A percentile compares a stretch with the other conserved stretches of the same genome.
Evolutionary conservation across 2,113 vertebrate species (phyloP).

Genomic region (Gracilinanus agilis): DNA sequence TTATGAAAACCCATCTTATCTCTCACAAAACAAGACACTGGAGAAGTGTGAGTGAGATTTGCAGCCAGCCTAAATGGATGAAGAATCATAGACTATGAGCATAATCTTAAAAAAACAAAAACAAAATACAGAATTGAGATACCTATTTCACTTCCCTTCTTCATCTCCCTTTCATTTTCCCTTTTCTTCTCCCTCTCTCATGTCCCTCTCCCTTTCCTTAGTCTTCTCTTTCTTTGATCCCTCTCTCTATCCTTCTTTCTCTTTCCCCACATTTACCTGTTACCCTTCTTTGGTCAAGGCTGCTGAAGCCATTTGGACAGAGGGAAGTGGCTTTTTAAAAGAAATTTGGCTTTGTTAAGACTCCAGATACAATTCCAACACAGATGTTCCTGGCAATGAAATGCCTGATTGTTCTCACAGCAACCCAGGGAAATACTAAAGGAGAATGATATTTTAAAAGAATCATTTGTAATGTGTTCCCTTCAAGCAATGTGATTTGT

Average conservation of each 20-base stretch:
- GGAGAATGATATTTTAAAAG: neutral
- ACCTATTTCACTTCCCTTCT: neutral
- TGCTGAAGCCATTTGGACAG: conserved; percentile 64
- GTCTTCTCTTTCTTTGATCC: neutral
- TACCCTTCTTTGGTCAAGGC: conserved; percentile 48
- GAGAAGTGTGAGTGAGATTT: neutral
- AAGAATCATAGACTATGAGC: neutral
- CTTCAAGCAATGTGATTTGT: neutral
- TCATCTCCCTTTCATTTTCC: neutral
- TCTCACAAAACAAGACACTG: neutral
- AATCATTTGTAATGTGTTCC: neutral
- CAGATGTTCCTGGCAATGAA: conserved; percentile 36
- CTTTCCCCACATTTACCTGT: neutral
- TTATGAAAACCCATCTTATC: neutral
- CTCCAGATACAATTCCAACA: conserved; percentile 27
- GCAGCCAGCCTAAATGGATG: neutral
- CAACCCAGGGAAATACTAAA: neutral
- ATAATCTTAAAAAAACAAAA: neutral
- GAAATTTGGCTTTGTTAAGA: conserved; percentile 57
- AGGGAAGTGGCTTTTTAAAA: conserved; percentile 65
- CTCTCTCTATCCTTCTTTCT: neutral
- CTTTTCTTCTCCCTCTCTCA: too few species aligned
- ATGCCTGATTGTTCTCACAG: neutral
- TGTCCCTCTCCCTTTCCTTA: neutral
- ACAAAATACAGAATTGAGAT: neutral